These are phyloP conservation scores for Lepidurus apus DNA, from an alignment of 1,140 invertebrate genomes.

Conservation along the genomic window DNA sequence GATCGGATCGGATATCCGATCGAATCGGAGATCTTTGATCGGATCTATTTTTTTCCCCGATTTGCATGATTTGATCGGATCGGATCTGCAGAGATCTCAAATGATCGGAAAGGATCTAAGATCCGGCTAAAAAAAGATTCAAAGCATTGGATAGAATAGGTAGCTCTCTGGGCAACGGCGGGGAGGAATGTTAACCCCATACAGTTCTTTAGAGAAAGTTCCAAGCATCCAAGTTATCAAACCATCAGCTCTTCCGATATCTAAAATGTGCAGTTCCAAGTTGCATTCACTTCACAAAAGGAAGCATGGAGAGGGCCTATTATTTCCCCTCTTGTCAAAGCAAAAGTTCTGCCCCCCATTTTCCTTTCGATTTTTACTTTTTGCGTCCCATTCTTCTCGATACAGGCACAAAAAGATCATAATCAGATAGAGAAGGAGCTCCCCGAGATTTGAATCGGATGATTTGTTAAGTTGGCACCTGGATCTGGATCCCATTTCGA, in stretches of 20 bases:
- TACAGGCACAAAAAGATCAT: not conserved
- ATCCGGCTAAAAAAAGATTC: no score
- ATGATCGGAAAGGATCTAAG: no score
- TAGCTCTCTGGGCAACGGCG: not conserved
- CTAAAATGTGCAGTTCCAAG: not conserved
- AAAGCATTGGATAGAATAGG: not conserved
- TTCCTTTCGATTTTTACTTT: slow-evolving; percentile 2
- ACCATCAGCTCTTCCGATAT: not conserved
- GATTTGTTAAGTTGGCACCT: slow-evolving; percentile 19
- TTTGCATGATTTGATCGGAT: no score
- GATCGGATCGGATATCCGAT: no score
- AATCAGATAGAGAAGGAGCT: not conserved
- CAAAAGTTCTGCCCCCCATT: not conserved
- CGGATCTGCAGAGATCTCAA: no score
- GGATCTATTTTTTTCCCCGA: no score
- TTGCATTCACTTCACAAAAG: not conserved
- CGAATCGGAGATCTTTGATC: no score
- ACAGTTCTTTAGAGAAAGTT: not conserved
- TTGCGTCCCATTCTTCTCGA: not conserved
- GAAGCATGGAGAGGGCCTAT: not conserved
- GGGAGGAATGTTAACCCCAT: not conserved
- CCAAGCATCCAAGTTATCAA: not conserved
- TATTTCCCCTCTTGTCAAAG: not conserved
- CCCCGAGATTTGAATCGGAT: not conserved
- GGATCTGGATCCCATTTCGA: not conserved